Evolutionary conservation across 2,888 invertebrate genomes (phyloP), one percentile per base, ranked within the genome.

Genomic region (Pocota personata): DNA sequence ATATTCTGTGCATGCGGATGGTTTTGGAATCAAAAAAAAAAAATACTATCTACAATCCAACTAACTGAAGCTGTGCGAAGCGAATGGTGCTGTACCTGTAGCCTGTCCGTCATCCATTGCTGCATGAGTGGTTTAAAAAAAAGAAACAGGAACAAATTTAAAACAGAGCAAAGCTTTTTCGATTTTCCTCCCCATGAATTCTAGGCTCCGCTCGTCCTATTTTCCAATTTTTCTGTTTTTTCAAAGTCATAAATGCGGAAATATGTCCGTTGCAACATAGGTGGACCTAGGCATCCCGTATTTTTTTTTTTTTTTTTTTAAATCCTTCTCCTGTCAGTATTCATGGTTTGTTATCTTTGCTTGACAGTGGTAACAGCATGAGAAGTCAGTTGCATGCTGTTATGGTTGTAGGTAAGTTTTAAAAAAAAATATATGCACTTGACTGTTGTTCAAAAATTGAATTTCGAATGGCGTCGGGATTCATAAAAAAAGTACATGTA

Each of bases 241-340:
- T 43, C n/a, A 30, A 24, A 48, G 24, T 48, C 55, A 57, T 48
- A 66, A 66, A 76, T 48, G 32, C 40, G 35, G 35, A 57, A 75
- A 75, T 75, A 75, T 57, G 57, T 27, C 46, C 46, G 24, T 57
- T 66, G 73, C 62, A 73, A 62, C 10, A 35, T 37, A 35, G 37
- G 10, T 67, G 50, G 21, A 0, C 8, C n/a, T 37, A 37, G 30
- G 19, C n/a, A 64, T 50, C 21, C 5, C 3, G 21, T 21, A 21
- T 35, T 57, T 32, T 40, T 46, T 48, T 64, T 46, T 43, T 16
- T 43, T 8, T 12, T 21, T 3, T n/a, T n/a, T n/a, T 3, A 27
- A 40, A 24, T 0, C 7, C 3, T n/a, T 32, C 21, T 35, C 21
- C 40, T 16, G 35, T 24, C 35, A 50, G 66, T 66, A 50, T 35